These are phyloP conservation scores for Apodemus sylvaticus DNA, from an alignment of 2,113 vertebrate species.

Conservation along the genomic window DNA sequence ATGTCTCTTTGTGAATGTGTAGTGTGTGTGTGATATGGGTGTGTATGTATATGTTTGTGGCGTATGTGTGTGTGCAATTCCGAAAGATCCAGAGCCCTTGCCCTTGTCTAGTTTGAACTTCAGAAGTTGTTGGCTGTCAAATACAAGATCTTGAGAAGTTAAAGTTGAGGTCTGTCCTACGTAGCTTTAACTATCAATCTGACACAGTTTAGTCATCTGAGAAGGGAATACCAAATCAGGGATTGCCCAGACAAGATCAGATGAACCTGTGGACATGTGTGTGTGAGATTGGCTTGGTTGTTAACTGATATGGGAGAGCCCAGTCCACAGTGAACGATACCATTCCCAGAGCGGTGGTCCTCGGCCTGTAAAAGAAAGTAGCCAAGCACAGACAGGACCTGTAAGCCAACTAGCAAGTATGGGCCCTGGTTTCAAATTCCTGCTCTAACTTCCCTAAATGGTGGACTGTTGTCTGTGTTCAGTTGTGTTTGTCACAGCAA, in stretches of 20 bases:
- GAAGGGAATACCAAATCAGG: background rate
- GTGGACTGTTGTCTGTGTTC: background rate
- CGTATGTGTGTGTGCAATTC: background rate
- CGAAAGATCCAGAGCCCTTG: background rate
- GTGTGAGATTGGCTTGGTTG: background rate
- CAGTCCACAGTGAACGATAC: too few species aligned
- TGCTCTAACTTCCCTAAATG: background rate
- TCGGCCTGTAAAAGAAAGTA: background rate
- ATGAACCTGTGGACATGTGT: background rate
- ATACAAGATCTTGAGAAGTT: background rate
- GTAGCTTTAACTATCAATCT: background rate
- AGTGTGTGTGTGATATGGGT: too few species aligned
- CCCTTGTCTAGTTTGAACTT: constrained; percentile 32
- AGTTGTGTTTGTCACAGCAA: background rate
- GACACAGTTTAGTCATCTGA: background rate
- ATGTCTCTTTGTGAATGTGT: too few species aligned
- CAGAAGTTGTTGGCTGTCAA: background rate
- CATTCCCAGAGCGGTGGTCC: background rate
- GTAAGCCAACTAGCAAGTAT: background rate
- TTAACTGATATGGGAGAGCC: background rate
- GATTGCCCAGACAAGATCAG: background rate
- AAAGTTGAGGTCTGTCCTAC: background rate
- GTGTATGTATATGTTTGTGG: too few species aligned
- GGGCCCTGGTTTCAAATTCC: background rate
- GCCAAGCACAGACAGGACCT: background rate